Conservation (phyloP, 64 coral and sea anemone species). For the Montipora cactus region DNA sequence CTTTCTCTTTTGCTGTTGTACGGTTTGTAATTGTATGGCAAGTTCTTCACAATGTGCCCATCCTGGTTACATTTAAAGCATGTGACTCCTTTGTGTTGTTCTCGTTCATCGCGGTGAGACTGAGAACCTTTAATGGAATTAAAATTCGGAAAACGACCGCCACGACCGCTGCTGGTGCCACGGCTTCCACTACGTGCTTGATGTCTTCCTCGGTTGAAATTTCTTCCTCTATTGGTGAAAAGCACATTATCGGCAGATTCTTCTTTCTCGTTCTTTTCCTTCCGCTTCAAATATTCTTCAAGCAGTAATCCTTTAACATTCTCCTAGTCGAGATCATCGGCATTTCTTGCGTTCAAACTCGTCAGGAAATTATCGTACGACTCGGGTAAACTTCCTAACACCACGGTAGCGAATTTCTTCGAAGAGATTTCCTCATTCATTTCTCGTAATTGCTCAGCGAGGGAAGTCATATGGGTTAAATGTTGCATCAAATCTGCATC, state of each 20-base stretch:
- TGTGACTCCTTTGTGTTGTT: conserved; percentile 50
- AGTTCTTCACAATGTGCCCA: conserved; percentile 70
- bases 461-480: conserved; percentile 63
- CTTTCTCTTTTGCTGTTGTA: conserved; percentile 53
- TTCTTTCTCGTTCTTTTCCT: conserved; percentile 56
- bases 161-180: neutral
- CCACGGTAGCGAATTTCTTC: conserved; percentile 56
- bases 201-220: conserved; percentile 11
- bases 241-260: conserved; percentile 14
- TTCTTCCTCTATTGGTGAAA: conserved; percentile 27
- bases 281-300: conserved; percentile 55
- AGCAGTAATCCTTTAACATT: conserved; percentile 53
- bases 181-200: conserved; percentile 18
- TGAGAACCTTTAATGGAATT: neutral
- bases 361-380: conserved; percentile 71
- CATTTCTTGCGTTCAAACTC: conserved; percentile 62
- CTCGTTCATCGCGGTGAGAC: neutral
- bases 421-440: conserved; percentile 57
- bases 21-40: conserved; percentile 50
- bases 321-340: conserved; percentile 55
- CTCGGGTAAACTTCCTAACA: conserved; percentile 56
- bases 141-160: neutral
- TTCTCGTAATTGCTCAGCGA: conserved; percentile 53
- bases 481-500: conserved; percentile 46
- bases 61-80: conserved; percentile 57